Percentiles rank a stretch among this genome's conserved stretches.
Conservation (phyloP, 2,113 vertebrate species). For the Anhinga rufa region DNA sequence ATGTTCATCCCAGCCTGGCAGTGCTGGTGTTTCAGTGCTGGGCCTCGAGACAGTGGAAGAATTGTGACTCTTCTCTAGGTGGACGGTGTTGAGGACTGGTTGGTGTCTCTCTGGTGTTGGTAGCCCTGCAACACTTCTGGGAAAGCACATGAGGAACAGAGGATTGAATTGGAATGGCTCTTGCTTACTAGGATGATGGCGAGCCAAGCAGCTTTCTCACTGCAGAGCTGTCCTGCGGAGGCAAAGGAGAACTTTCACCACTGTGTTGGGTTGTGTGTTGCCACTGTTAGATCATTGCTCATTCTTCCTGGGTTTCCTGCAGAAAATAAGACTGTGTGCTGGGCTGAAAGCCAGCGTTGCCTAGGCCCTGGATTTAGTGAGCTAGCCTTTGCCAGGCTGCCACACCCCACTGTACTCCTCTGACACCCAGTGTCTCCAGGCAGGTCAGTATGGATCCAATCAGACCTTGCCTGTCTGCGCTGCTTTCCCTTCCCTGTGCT, state of each 20-base stretch:
- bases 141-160: background rate
- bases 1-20: background rate
- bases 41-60: background rate
- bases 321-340: background rate
- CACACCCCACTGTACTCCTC: background rate
- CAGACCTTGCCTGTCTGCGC: conserved; percentile 17
- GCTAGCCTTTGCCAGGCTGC: background rate
- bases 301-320: background rate
- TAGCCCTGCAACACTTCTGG: background rate
- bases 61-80: background rate
- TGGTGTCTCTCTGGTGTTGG: background rate
- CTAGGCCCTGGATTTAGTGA: background rate
- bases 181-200: background rate
- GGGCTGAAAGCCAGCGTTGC: background rate
- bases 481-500: conserved; percentile 41
- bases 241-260: background rate
- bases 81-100: rapidly evolving
- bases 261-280: background rate
- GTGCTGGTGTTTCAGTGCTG: background rate
- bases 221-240: background rate
- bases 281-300: background rate
- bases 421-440: background rate
- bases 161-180: background rate
- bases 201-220: background rate
- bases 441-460: background rate